Percentiles rank a stretch among this genome's conserved stretches.
Evolutionary conservation across 2,797 vertebrate genomes (phyloP).

Genomic region (Sphaeramia orbicularis): DNA sequence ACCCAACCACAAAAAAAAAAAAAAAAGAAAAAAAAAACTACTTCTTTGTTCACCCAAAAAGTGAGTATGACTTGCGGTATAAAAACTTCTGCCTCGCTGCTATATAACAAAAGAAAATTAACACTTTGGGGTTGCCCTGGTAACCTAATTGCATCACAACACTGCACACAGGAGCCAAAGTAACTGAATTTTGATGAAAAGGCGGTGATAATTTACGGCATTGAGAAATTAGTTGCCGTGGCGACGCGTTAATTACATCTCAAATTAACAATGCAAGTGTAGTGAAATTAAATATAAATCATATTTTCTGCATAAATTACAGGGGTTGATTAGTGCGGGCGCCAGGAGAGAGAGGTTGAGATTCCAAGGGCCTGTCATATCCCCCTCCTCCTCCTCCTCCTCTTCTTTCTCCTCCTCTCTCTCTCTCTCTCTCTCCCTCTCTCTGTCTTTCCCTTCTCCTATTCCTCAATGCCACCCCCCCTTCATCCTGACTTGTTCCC

Average conservation of each 20-base stretch:
- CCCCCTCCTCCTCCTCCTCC: constrained; percentile 60
- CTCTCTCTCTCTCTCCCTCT: constrained; percentile 64
- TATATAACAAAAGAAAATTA: constrained; percentile 99
- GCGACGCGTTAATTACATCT: constrained; percentile 99
- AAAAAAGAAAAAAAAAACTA: constrained; percentile 37
- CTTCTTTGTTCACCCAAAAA: constrained; percentile 81
- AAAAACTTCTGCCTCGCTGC: constrained; percentile 95
- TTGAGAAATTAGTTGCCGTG: constrained; percentile 99
- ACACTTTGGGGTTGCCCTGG: constrained; percentile 99
- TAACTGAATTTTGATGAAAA: constrained; percentile 99
- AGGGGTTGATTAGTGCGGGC: constrained; percentile 99
- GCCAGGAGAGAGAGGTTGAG: constrained; percentile 99
- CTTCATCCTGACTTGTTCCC: constrained; percentile 65
- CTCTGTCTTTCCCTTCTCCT: constrained; percentile 71
- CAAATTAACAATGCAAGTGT: constrained; percentile 99
- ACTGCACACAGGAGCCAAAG: constrained; percentile 99
- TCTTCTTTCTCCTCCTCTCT: constrained; percentile 44
- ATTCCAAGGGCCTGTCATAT: constrained; percentile 98
- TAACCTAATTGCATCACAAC: constrained; percentile 99
- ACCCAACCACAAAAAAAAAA: not conserved
- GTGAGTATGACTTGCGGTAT: constrained; percentile 89
- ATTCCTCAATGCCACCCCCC: constrained; percentile 63
- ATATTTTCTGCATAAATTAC: constrained; percentile 99
- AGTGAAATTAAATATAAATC: constrained; percentile 99
- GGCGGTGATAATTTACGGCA: constrained; percentile 99